phyloP scores from a whole-genome alignment of 2,113 vertebrate genomes.

The Perccottus glenii region DNA sequence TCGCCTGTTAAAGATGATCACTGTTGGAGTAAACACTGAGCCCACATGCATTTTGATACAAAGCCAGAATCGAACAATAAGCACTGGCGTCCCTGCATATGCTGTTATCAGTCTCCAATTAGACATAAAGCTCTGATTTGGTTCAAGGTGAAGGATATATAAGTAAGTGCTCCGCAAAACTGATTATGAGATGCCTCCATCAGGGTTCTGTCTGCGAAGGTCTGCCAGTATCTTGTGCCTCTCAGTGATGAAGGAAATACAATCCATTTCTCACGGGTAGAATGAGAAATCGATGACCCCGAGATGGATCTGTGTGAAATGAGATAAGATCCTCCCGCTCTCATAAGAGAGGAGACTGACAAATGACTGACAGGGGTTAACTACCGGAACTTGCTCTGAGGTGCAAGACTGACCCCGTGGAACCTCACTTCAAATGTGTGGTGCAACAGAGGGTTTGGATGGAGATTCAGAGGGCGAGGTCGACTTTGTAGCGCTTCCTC shows the following conservation, averaged over 20 bases:
- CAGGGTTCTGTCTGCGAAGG: slow-evolving; percentile 12
- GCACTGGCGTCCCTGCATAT: neutral
- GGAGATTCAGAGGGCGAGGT: neutral
- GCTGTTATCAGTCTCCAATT: slow-evolving; percentile 7
- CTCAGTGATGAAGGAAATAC: slow-evolving; percentile 30
- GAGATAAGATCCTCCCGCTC: slow-evolving; percentile 58
- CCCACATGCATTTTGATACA: slow-evolving; percentile 43
- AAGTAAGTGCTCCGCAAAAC: slow-evolving; percentile 26
- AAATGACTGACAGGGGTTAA: slow-evolving; percentile 64
- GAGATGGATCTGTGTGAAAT: slow-evolving; percentile 63
- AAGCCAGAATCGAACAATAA: slow-evolving; percentile 11
- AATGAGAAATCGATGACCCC: slow-evolving; percentile 64
- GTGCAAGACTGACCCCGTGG: slow-evolving; percentile 32
- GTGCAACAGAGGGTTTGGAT: slow-evolving; percentile 11
- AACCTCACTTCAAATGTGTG: slow-evolving; percentile 8
- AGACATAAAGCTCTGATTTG: slow-evolving; percentile 22
- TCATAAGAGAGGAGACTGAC: slow-evolving; percentile 30
- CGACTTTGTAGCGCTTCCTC: neutral
- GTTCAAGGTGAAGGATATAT: slow-evolving; percentile 30
- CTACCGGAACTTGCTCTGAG: slow-evolving; percentile 9
- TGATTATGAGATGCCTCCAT: slow-evolving; percentile 44
- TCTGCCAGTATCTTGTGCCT: slow-evolving; percentile 35
- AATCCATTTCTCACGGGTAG: slow-evolving; percentile 55
- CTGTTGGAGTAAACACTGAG: slow-evolving; percentile 19
- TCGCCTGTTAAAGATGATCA: slow-evolving; percentile 13